phyloP scores from a whole-genome alignment of 2,888 invertebrate species.

The Scaeva pyrastri region DNA sequence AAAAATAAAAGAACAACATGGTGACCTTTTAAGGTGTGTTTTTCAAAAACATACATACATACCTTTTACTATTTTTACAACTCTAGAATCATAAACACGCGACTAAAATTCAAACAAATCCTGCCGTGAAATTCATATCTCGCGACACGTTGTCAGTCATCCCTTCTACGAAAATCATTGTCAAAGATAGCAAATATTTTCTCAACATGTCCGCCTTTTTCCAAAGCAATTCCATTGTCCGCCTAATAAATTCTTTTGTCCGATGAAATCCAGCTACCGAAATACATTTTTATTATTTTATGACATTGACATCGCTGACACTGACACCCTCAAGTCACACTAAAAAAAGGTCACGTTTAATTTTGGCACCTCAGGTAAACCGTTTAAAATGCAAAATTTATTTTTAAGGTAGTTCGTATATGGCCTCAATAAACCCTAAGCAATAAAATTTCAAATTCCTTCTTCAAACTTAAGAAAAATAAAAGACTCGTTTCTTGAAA shows the following conservation, averaged over 20 bases:
- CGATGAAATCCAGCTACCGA: constrained; percentile 22
- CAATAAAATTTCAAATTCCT: constrained; percentile 12
- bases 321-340: constrained; percentile 14
- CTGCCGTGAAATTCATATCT: too few species aligned
- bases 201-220: constrained; percentile 31
- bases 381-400: background rate
- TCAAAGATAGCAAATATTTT: constrained; percentile 36
- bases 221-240: constrained; percentile 53
- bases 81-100: constrained; percentile 21
- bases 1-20: too few species aligned
- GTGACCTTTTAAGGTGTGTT: too few species aligned
- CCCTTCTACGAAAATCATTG: constrained; percentile 26
- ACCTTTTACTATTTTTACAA: too few species aligned
- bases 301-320: constrained; percentile 3
- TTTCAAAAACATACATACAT: too few species aligned
- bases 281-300: constrained; percentile 25
- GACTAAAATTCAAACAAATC: background rate
- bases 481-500: constrained; percentile 1
- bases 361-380: too few species aligned
- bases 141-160: too few species aligned
- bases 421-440: background rate
- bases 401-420: background rate
- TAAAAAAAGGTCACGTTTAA: constrained; percentile 51
- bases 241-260: background rate
- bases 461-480: constrained; percentile 7